Base-by-base conservation (phyloP, 2,888 invertebrate genomes). In the Eristalinus sepulchralis region DNA sequence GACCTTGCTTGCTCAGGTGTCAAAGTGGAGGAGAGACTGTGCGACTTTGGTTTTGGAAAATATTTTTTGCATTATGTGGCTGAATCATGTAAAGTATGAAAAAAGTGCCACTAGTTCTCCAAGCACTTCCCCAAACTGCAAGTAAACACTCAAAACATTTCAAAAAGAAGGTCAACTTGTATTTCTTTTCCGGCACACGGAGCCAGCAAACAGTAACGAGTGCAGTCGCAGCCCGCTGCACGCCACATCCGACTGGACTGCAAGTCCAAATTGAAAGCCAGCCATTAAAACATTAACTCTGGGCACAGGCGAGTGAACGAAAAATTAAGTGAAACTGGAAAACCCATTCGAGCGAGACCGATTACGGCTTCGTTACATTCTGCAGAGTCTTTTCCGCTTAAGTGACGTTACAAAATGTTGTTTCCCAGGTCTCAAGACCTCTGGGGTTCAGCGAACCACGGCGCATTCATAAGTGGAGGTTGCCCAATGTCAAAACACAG, bases 381-480 rank as follows among this genome's bases (percentile, higher is more conserved):
- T 66, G 36, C 36, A 6, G 31, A 33, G 78, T 79, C 47, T 83
- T 82, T 86, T 86, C 86, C 86, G 86, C 86, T 83, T 66, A 79
- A 83, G 75, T 79, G 86, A 86, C 82, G 83, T 83, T 86, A 83
- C 83, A 83, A 86, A 87, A 83, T 83, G 77, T 57, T 63, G 22
- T 10, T 68, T 85, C 72, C 68, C 31, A 73, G 83, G 55, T 24
- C 62, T 60, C 34, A n/a, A 77, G 68, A 82, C 77, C 76, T 71
- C 11, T 9, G 60, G 33, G 64, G 82, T 85, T 85, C 85, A 78
- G 73, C 73, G 85, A 81, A 84, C 84, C 84, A 55, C 39, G 47
- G 72, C 57, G 22, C 62, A 70, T 36, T 64, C 59, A n/a, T 17
- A 59, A 53, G 20, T 22, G 33, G 8, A 17, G 68, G 55, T 82